Base-by-base conservation (phyloP, 2,888 invertebrate species). In the Cloeon dipterum region DNA sequence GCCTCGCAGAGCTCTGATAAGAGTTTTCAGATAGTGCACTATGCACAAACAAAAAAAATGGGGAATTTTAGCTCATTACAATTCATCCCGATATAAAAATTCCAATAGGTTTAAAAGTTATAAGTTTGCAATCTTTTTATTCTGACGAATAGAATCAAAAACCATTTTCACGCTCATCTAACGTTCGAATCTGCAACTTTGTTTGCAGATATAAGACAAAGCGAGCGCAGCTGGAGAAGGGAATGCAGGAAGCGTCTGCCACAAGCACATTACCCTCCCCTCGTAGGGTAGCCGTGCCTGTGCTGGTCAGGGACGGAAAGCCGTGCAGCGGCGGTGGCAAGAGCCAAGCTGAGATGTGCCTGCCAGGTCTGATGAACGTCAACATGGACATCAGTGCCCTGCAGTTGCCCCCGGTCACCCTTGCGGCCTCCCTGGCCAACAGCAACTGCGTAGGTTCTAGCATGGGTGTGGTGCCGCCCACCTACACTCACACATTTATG, bases 131-230 rank as follows among this genome's bases (percentile, higher is more conserved):
- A n/a, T n/a, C n/a, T n/a, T n/a, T n/a, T n/a, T n/a, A n/a, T n/a
- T n/a, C n/a, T n/a, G n/a, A n/a, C n/a, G n/a, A n/a, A n/a, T n/a
- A n/a, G n/a, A n/a, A n/a, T n/a, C n/a, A n/a, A n/a, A n/a, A n/a
- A n/a, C n/a, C n/a, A n/a, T n/a, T n/a, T n/a, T n/a, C n/a, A n/a
- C n/a, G n/a, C n/a, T n/a, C n/a, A n/a, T n/a, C n/a, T n/a, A n/a
- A n/a, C n/a, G n/a, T n/a, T n/a, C n/a, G n/a, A n/a, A n/a, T n/a
- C n/a, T n/a, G n/a, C n/a, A n/a, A n/a, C n/a, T n/a, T n/a, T 61
- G n/a, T n/a, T n/a, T n/a, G n/a, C n/a, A n/a, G 66, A 52, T 98
- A 98, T 63, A 98, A 96, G 66, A 91, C 94, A 51, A 96, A 96
- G 61, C 66, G 96, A n/a, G 88, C 94, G 0, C 81, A 88, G 40